Base-by-base conservation (phyloP, 2,888 invertebrate species). In the Bombylius major region DNA sequence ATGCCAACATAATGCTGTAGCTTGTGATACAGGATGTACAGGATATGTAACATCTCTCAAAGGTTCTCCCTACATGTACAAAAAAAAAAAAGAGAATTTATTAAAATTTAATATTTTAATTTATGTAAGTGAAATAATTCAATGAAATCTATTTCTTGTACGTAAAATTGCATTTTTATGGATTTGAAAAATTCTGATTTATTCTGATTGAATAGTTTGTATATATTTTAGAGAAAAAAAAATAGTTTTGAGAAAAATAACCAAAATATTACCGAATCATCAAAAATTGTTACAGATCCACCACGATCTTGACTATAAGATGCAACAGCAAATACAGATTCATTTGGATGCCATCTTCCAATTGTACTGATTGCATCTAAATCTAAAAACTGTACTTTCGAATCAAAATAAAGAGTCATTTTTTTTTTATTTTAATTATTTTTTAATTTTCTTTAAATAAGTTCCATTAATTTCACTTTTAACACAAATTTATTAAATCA, bases 271-370 rank as follows among this genome's bases (percentile, higher is more conserved):
- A 89, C 90, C 72, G 84, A 81, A 75, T 94, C 93, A 67, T 90
- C 86, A 68, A 89, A 94, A 62, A 96, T 83, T 46, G 86, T 87
- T 5, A 94, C 87, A 62, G 87, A 86, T 60, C 94, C 94, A 34
- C 94, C 93, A 66, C 85, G 86, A 62, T 90, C 89, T 70, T 91
- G 90, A 63, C 87, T 89, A 70, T 85, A 91, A 5, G 91, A 86
- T 8, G 91, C 89, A 6, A 94, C 83, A 31, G 93, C 94, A 51
- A 96, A 75, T 45, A 94, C 73, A 1, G 91, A 86, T 62, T 86
- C 79, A 58, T 82, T 83, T 39, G 82, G 79, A 72, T 94, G 95
- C 93, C 94, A 95, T 58, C 82, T 79, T 56, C 87, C 82, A 62
- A 83, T 81, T n/a, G 88, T 86, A 61, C 86, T 87, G 53, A 90